phyloP scores from a whole-genome alignment of 2,888 invertebrate genomes.

The Operophtera brumata region DNA sequence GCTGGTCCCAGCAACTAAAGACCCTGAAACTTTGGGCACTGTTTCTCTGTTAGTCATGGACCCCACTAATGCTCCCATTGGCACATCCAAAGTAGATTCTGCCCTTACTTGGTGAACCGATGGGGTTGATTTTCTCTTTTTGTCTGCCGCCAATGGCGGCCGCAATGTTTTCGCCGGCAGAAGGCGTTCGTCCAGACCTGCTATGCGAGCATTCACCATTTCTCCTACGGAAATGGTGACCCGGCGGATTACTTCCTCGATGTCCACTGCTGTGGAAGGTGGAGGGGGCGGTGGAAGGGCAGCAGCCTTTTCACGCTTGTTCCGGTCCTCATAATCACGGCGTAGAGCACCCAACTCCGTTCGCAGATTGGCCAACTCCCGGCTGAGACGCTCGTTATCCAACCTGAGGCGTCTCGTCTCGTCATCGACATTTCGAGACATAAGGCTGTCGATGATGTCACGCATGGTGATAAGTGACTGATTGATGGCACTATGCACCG shows the following conservation, averaged over 20 bases:
- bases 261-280: too few relatives aligned
- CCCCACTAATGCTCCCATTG: too few relatives aligned
- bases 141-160: background rate
- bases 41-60: too few relatives aligned
- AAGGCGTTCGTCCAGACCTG: background rate
- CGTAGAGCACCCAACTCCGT: background rate
- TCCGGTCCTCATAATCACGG: background rate
- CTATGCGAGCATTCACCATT: background rate
- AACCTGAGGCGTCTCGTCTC: background rate
- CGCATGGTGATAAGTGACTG: background rate
- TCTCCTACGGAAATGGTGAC: background rate
- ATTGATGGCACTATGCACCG: background rate
- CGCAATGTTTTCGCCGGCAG: slow-evolving; percentile 1
- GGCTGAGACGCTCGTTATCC: background rate
- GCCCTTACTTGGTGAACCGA: too few relatives aligned
- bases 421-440: background rate
- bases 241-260: background rate
- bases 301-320: background rate
- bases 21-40: too few relatives aligned
- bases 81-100: too few relatives aligned
- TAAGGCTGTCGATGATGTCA: background rate
- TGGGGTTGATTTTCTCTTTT: background rate
- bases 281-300: background rate
- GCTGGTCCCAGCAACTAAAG: too few relatives aligned
- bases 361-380: background rate